A percentile compares a stretch with the other conserved stretches of the same genome.
Evolutionary conservation across 2,888 invertebrate species (phyloP).

Genomic region (Drosophila multiciliata): DNA sequence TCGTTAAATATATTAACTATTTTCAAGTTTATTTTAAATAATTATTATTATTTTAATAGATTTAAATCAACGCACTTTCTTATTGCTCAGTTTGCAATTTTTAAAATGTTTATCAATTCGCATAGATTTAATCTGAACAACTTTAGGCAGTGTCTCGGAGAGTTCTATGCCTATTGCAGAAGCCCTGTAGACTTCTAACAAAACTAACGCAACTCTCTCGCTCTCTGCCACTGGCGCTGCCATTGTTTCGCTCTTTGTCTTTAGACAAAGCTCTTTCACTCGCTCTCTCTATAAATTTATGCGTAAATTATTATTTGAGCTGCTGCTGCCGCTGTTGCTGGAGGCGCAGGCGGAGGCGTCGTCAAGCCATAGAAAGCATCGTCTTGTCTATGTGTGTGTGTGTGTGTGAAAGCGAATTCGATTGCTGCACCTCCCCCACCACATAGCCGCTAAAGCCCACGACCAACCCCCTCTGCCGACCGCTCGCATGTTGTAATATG

Average conservation of each 20-base stretch:
- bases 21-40: neutral
- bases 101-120: neutral
- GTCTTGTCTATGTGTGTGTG: constrained; percentile 32
- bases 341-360: constrained; percentile 25
- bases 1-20: neutral
- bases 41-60: neutral
- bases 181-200: constrained; percentile 31
- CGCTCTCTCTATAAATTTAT: constrained; percentile 56
- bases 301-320: constrained; percentile 68
- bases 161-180: neutral
- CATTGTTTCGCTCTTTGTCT: constrained; percentile 17
- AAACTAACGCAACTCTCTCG: constrained; percentile 47
- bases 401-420: constrained; percentile 61
- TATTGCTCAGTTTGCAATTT: neutral
- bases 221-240: constrained; percentile 9
- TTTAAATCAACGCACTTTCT: neutral
- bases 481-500: constrained; percentile 68
- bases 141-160: constrained; percentile 19
- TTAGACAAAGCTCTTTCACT: constrained; percentile 22
- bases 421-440: constrained; percentile 20
- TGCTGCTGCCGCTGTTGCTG: constrained; percentile 18
- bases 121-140: neutral
- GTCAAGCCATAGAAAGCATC: constrained; percentile 75
- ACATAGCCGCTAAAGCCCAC: neutral
- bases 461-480: neutral